Evolutionary conservation across 1,140 invertebrate species (phyloP), one percentile per base, ranked within the genome.

Genomic region (Macrotrachela quadricornifera): DNA sequence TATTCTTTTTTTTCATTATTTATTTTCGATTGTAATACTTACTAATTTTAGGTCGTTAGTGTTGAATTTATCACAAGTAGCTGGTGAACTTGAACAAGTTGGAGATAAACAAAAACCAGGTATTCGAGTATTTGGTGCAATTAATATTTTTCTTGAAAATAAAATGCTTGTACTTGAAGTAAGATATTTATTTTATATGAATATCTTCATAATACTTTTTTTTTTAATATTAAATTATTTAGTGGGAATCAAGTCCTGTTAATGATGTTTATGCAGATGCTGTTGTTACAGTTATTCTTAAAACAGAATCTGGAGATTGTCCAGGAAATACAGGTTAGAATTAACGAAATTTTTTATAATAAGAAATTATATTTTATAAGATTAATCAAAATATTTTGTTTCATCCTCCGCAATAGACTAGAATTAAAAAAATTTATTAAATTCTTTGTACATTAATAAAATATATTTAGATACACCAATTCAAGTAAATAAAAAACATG

Each of bases 181-280:
- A 66, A 57, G n/a, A 51, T 58, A 45, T 49, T 40, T 15, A 45
- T 0, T 46, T 30, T 51, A 43, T 43, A 10, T 37, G 39, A 11
- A 36, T n/a, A n/a, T 38, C 38, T 40, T 16, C 18, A 15, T n/a
- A 10, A n/a, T n/a, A n/a, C n/a, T n/a, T n/a, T n/a, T n/a, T n/a
- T n/a, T n/a, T n/a, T 39, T 39, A 37, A 40, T 18, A 6, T 54
- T n/a, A 37, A 50, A 60, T 56, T 58, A 65, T 74, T 42, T 68
- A 85, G 75, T 96, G 92, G 92, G 71, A 80, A 15, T 84, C 87
- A 15, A 86, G 82, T 63, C 88, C 90, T 12, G 80, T 92, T 16
- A 84, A 86, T 63, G 91, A 97, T 67, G 95, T 96, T 85, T 95
- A 85, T 70, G 87, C 91, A 1, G 91, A 97, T 73, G 81, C 88